Percentiles rank a stretch among this genome's conserved stretches.
Evolutionary conservation across 2,888 invertebrate species (phyloP).

Genomic region (Idaea straminata): DNA sequence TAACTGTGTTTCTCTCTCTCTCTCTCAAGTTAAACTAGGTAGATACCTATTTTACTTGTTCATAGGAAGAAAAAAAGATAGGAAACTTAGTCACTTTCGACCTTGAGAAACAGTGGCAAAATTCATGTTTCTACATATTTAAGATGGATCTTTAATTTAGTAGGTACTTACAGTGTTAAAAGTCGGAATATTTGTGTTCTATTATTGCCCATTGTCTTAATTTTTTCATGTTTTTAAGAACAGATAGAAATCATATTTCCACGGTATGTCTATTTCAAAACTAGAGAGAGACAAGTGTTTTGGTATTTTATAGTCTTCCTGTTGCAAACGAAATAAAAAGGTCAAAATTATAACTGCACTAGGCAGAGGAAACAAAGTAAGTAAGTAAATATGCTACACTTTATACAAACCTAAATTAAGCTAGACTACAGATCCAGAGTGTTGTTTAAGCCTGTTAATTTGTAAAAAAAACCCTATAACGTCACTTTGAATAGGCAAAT

Average conservation of each 20-base stretch:
- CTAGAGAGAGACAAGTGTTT: not conserved
- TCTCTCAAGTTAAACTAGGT: no score
- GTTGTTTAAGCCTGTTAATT: no score
- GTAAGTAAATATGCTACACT: no score
- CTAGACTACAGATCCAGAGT: no score
- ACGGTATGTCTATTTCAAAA: conserved; percentile 14
- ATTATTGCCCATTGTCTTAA: conserved; percentile 23
- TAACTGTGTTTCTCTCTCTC: no score
- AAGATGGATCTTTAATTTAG: conserved; percentile 11
- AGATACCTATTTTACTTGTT: conserved; percentile 8
- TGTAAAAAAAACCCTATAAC: no score
- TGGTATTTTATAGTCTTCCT: not conserved
- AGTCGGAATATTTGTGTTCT: conserved; percentile 20
- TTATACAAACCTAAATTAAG: no score
- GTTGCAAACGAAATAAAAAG: not conserved
- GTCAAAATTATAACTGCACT: no score
- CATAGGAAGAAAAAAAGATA: conserved; percentile 16
- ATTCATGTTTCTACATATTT: conserved; percentile 20
- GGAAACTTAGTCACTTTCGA: conserved; percentile 11
- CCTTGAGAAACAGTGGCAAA: conserved; percentile 25
- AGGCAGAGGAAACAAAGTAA: no score
- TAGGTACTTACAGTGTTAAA: conserved; percentile 15
- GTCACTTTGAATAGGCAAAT: no score
- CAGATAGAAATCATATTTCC: conserved; percentile 30
- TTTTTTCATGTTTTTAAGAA: conserved; percentile 17